Percentiles rank a stretch among this genome's conserved stretches.
Conservation (phyloP, 2,113 vertebrate species). For the Cephalopterus ornatus region DNA sequence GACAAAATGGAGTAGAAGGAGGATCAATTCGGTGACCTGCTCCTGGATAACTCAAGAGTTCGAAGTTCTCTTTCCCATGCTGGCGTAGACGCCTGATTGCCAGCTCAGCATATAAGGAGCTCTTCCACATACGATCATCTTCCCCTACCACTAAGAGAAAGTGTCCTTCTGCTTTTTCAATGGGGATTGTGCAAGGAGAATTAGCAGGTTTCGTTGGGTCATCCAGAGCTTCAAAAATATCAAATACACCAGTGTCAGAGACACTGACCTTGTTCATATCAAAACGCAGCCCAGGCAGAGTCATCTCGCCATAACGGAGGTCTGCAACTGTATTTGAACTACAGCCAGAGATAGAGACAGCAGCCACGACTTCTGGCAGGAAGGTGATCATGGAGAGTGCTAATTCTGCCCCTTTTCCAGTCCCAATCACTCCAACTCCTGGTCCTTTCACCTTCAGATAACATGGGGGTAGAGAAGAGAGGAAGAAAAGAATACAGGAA, state of each 20-base stretch:
- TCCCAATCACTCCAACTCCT: constrained; percentile 71
- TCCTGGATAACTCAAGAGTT: constrained; percentile 68
- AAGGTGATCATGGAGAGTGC: constrained; percentile 74
- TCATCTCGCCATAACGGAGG: constrained; percentile 58
- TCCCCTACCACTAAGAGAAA: constrained; percentile 73
- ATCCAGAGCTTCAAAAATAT: constrained; percentile 69
- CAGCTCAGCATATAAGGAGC: constrained; percentile 67
- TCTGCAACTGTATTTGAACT: constrained; percentile 66
- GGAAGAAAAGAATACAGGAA: neutral
- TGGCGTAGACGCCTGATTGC: constrained; percentile 52
- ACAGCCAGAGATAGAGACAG: constrained; percentile 70
- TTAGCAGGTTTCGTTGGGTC: constrained; percentile 66
- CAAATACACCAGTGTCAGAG: constrained; percentile 60
- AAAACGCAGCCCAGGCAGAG: constrained; percentile 66
- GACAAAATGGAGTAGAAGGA: constrained; percentile 66
- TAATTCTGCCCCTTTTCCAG: constrained; percentile 74
- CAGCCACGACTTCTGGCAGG: constrained; percentile 71
- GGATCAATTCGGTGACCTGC: constrained; percentile 72
- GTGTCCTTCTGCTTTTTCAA: constrained; percentile 71
- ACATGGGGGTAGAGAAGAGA: neutral
- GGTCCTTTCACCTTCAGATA: constrained; percentile 69
- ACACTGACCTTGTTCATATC: constrained; percentile 64
- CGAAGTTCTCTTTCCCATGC: constrained; percentile 68
- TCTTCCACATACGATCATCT: constrained; percentile 72
- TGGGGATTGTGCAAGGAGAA: constrained; percentile 49